Evolutionary conservation across 2,888 invertebrate genomes (phyloP).

Genomic region (Ormyrus rosae): DNA sequence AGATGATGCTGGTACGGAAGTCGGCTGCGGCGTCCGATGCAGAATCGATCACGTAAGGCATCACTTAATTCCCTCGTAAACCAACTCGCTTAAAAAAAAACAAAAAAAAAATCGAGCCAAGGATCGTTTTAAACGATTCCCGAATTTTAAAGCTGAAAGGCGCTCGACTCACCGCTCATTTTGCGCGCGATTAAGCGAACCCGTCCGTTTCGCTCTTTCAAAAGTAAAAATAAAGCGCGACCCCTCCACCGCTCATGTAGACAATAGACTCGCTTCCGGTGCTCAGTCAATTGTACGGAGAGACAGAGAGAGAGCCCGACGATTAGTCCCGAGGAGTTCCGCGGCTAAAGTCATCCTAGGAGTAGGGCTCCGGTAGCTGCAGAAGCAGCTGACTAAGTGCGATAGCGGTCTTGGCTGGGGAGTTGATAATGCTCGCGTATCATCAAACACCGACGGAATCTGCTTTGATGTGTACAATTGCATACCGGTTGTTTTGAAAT

Average conservation of each 20-base stretch:
- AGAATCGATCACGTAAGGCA: conserved; percentile 83
- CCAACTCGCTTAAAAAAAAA: no score
- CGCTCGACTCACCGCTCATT: not conserved
- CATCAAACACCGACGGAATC: conserved; percentile 37
- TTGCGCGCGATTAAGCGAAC: conserved; percentile 2
- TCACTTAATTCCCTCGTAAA: not conserved
- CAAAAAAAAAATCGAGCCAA: not conserved
- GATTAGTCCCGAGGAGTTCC: conserved; percentile 10
- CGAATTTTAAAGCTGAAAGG: not conserved
- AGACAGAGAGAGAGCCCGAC: not conserved
- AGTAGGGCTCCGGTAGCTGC: not conserved
- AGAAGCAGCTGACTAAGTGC: conserved; percentile 4
- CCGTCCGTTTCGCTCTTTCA: not conserved
- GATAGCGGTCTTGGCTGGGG: conserved; percentile 11
- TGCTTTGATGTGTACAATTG: no score
- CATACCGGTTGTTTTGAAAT: no score
- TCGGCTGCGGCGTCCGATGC: conserved; percentile 84
- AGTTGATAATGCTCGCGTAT: conserved; percentile 58
- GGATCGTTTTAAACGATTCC: not conserved
- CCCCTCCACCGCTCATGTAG: not conserved
- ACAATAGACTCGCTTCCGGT: conserved; percentile 49
- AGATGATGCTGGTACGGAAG: conserved; percentile 82
- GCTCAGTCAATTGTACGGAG: conserved; percentile 26
- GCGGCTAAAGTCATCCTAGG: not conserved
- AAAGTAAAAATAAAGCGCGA: conserved; percentile 13